phyloP scores from a whole-genome alignment of 2,797 vertebrate species.

The Rhinichthys osculus region DNA sequence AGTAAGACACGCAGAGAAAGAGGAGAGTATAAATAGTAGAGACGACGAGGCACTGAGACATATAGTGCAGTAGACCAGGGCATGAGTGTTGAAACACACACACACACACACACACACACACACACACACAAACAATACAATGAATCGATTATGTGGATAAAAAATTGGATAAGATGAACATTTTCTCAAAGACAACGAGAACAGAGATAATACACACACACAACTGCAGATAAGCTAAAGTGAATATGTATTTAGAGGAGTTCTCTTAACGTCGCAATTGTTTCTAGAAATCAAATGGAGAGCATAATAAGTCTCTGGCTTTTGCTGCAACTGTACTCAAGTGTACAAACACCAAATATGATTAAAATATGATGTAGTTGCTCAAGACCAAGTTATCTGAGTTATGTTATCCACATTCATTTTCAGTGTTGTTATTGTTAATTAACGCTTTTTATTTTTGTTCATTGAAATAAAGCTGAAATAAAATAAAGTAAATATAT shows the following conservation, averaged over 20 bases:
- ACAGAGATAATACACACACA: background rate
- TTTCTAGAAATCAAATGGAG: background rate
- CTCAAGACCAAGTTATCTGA: background rate
- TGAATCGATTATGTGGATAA: background rate
- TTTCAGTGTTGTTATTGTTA: background rate
- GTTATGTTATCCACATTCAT: background rate
- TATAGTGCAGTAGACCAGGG: conserved; percentile 24
- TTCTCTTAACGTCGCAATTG: background rate
- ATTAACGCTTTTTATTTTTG: background rate
- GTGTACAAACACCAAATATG: background rate
- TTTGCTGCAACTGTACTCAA: background rate
- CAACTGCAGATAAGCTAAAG: background rate
- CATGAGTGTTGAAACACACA: background rate
- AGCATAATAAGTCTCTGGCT: background rate
- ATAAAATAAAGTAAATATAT: no score
- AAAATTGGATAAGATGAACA: background rate
- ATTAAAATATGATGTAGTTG: background rate
- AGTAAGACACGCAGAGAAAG: conserved; percentile 3
- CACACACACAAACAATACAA: background rate
- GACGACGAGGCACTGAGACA: conserved; percentile 7
- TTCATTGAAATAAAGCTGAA: no score
- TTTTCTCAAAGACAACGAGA: background rate
- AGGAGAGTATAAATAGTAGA: background rate
- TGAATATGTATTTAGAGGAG: background rate
- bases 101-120: background rate